A percentile compares a stretch with the other conserved stretches of the same genome.
Evolutionary conservation across 37 sponge, comb jelly and placozoan species (phyloP).

Genomic region (Amphimedon queenslandica): DNA sequence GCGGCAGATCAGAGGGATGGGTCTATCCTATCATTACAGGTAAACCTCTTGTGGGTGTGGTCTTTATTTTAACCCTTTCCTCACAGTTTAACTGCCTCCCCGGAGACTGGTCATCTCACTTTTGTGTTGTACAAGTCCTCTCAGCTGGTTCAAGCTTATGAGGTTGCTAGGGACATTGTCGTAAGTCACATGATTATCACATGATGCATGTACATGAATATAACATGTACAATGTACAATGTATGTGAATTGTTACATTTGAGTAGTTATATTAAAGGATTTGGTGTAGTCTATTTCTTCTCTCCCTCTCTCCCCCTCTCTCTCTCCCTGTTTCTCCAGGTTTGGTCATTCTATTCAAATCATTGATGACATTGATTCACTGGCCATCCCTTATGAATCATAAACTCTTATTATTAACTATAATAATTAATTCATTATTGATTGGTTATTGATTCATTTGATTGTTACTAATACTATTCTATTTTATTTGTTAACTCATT

Average conservation of each 20-base stretch:
- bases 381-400: too few species aligned
- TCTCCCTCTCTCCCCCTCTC: background rate
- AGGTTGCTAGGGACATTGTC: conserved; percentile 72
- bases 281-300: background rate
- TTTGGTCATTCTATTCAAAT: too few species aligned
- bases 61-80: background rate
- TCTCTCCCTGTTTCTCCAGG: background rate
- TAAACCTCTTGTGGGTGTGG: too few species aligned
- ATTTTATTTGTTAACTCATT: too few species aligned
- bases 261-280: background rate
- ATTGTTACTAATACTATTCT: too few species aligned
- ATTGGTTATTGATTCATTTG: too few species aligned
- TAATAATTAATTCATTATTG: too few species aligned
- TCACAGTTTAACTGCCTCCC: conserved; percentile 54
- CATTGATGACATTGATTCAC: too few species aligned
- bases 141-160: conserved; percentile 75
- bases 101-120: conserved; percentile 60
- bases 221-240: too few species aligned
- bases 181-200: conserved; percentile 23
- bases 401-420: too few species aligned
- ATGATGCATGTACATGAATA: background rate
- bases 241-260: background rate
- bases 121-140: conserved; percentile 68
- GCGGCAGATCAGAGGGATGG: conserved; percentile 91
- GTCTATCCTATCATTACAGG: conserved; percentile 88